Percentiles rank a stretch among this genome's conserved stretches.
Conservation (phyloP, 2,113 vertebrate species). For the Leucoraja erinaceus region DNA sequence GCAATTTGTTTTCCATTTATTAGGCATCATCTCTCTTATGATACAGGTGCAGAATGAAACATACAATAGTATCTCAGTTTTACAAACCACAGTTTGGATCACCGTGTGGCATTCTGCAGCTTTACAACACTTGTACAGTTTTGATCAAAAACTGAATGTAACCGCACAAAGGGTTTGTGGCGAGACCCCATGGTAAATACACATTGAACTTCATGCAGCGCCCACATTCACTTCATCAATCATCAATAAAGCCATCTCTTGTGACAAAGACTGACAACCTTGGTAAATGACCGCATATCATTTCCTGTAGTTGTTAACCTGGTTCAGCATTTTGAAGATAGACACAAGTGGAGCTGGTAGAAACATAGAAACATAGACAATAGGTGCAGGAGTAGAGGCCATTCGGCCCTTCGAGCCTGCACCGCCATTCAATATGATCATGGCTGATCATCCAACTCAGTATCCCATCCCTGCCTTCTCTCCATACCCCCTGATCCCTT, state of each 20-base stretch:
- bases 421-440: no score
- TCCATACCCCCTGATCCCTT: no score
- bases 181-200: not conserved
- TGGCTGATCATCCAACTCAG: no score
- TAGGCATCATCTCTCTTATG: not conserved
- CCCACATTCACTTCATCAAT: not conserved
- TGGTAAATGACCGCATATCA: not conserved
- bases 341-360: no score
- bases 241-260: conserved; percentile 17
- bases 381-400: no score
- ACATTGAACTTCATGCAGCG: not conserved
- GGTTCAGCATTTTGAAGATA: not conserved
- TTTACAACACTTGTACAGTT: not conserved
- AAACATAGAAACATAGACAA: no score
- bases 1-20: not conserved
- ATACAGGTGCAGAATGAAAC: not conserved
- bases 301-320: not conserved
- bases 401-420: no score
- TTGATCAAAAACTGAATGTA: conserved; percentile 14
- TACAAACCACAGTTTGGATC: not conserved
- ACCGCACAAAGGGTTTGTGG: conserved; percentile 4
- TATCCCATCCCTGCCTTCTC: no score
- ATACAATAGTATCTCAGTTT: not conserved
- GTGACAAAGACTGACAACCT: not conserved
- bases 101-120: not conserved